phyloP scores from a whole-genome alignment of 2,888 invertebrate genomes.

The Trachelus tabidus region DNA sequence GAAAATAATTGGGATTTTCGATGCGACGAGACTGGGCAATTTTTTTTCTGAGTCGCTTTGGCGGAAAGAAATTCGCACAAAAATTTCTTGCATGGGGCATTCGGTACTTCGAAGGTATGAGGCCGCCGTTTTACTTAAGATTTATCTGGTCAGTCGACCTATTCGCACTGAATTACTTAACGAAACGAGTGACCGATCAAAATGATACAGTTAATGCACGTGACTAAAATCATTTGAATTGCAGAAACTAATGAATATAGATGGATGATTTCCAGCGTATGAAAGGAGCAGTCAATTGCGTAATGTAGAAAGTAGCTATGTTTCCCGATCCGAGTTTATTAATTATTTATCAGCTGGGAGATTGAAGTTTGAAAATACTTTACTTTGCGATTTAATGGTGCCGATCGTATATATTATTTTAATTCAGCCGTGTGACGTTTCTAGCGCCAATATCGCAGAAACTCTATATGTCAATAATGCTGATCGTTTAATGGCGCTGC shows the following conservation, averaged over 20 bases:
- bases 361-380: not conserved
- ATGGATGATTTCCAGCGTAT: conserved; percentile 20
- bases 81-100: not conserved
- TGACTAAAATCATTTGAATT: not conserved
- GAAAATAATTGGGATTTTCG: not conserved
- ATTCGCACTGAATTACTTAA: not conserved
- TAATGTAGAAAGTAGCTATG: conserved; percentile 11
- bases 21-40: not conserved
- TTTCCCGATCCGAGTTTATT: conserved; percentile 14
- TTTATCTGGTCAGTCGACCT: not conserved
- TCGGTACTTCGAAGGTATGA: not conserved
- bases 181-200: not conserved
- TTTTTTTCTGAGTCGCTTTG: too few species aligned
- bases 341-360: conserved; percentile 14
- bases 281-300: conserved; percentile 9
- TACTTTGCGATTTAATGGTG: not conserved
- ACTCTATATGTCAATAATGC: not conserved
- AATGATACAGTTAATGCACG: not conserved
- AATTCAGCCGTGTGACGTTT: not conserved
- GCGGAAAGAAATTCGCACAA: too few species aligned
- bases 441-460: not conserved
- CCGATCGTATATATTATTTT: not conserved
- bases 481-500: not conserved
- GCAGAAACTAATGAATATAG: not conserved
- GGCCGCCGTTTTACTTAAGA: not conserved